Base-by-base conservation (phyloP, 2,888 invertebrate species). In the Linyphia triangularis region DNA sequence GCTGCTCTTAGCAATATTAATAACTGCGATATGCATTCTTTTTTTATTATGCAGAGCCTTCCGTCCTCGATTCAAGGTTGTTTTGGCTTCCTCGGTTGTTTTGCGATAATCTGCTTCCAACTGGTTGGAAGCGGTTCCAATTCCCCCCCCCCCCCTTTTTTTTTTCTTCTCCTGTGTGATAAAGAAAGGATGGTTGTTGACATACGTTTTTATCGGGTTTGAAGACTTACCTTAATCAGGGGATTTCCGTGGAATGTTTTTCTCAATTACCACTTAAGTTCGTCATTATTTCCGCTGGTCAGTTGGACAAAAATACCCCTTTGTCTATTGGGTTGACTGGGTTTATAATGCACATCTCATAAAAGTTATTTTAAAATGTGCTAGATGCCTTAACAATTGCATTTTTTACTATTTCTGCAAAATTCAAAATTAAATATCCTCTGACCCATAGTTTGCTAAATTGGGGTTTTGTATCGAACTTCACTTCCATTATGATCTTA, bases 91-190 rank as follows among this genome's bases (percentile, higher is more conserved):
- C 51, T 59, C 30, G 83, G 26, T 73, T 77, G 77, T 77, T 77
- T 77, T 61, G 57, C 28, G 24, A 33, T 28, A 10, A 63, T 78
- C 78, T 40, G 33, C 51, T 67, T 16, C 28, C 4, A 33, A 30
- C 85, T 37, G 77, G 85, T n/a, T 78, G 26, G 43, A 85, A 78
- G 85, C 85, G 61, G 85, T 85, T 78, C 28, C 6, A 51, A n/a
- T n/a, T 51, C n/a, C 4, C n/a, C n/a, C n/a, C n/a, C n/a, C n/a
- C n/a, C n/a, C n/a, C n/a, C n/a, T n/a, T n/a, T 51, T 51, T 67
- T 30, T 67, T 33, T 67, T 33, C 28, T 9, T 61, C 9, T 63
- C 40, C 40, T 63, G 13, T 24, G 0, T 13, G 63, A 77, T 77
- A 77, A 77, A 22, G 63, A 61, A 77, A 37, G 77, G 37, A 63